Base-by-base conservation (phyloP, 2,797 vertebrate genomes). In the Leptodactylus fallax region DNA sequence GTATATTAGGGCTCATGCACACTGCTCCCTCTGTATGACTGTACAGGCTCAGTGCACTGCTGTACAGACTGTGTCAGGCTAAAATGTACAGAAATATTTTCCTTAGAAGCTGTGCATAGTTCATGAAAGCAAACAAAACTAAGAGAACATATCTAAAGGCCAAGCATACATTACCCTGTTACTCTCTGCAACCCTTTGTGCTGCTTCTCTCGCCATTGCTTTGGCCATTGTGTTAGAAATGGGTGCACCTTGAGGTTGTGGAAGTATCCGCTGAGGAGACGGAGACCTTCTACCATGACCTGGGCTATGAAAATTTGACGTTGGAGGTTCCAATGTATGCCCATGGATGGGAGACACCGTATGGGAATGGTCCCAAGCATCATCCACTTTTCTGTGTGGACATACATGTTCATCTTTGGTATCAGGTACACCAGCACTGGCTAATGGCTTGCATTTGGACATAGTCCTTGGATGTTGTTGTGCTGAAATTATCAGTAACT, bases 141-240 rank as follows among this genome's bases (percentile, higher is more conserved):
- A 47, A 72, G 11, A n/a, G n/a, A 12, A 49, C 10, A 79, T 16
- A 19, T 17, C 77, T 79, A 27, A 79, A 16, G 16, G 1, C 17
- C 27, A 25, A 63, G 47, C 16, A 74, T 93, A 81, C 49, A 67
- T 95, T 92, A 99, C 98, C 96, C 96, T 94, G 91, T 93, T 97
- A 91, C 95, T 97, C 90, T 98, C 97, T 0, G 96, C 96, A 90
- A 97, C 96, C 85, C 97, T 95, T 87, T 99, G 97, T 0, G 98
- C 98, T 0, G 97, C 98, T 94, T 99, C 97, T 79, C 97, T 95
- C 25, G 98, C 98, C 96, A 99, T 99, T 94, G 98, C 98, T 94
- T 98, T 99, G 81, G 98, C 98, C 0, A 98, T 95, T 0, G 97
- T 97, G 91, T 96, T 96, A 78, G 98, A 94, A 91, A 99, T 94